Evolutionary conservation across 2,888 invertebrate genomes (phyloP), one percentile per base, ranked within the genome.

Genomic region (Chouioia cunea): DNA sequence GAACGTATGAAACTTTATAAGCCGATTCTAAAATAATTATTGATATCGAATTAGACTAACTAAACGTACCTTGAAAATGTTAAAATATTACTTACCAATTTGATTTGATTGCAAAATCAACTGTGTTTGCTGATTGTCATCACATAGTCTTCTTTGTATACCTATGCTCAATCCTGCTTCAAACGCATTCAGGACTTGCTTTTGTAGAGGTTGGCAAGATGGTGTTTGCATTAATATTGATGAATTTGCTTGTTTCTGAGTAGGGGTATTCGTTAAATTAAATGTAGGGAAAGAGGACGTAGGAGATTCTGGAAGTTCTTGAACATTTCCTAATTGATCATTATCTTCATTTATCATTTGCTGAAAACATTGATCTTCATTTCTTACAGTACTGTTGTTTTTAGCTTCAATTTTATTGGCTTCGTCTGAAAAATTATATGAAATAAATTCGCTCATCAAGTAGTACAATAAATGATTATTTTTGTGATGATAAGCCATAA

Each of bases 371-470:
- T 69, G 75, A 4, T 70, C 65, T 18, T 44, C 56, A 60, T 69
- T 78, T 23, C 74, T 77, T 15, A 79, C 73, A 6, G 81, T 77
- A 65, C 84, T 83, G 43, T 84, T 75, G 75, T 82, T 82, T 69
- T 84, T 84, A 14, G 82, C 66, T 62, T 83, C 82, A 43, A 83
- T 75, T 56, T 83, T 83, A 43, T 85, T 83, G 66, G 79, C 78
- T 71, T 82, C 83, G 70, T 84, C 85, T 70, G 48, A 53, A 15
- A 50, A 54, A 58, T 36, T 43, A 44, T 44, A 47, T 46, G 15
- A 66, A 8, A 23, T 27, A 6, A 27, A 27, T 27, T 27, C 3
- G 27, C 27, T 27, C 6, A 27, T n/a, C n/a, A n/a, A n/a, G n/a
- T n/a, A n/a, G n/a, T n/a, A n/a, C n/a, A n/a, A n/a, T n/a, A n/a